Conservation (phyloP, 2,113 vertebrate species). For the Acanthochromis polyacanthus region DNA sequence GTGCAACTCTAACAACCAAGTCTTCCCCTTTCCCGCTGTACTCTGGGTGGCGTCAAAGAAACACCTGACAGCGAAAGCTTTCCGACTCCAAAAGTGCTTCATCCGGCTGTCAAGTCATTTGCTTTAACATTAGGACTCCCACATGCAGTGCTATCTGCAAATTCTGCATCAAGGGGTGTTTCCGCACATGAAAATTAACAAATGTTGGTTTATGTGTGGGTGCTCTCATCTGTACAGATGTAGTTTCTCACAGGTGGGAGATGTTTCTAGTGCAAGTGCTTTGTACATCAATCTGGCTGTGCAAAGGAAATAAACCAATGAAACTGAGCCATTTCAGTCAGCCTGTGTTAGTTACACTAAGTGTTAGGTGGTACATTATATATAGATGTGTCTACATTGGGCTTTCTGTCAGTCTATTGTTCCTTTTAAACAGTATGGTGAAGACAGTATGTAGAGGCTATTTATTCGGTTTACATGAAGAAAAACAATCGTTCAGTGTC, state of each 20-base stretch:
- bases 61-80: slow-evolving; percentile 30
- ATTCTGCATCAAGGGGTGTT: background rate
- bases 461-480: slow-evolving; percentile 28
- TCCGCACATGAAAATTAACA: background rate
- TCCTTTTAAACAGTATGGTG: slow-evolving; percentile 14
- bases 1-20: slow-evolving; percentile 68
- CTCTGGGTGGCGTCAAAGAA: slow-evolving; percentile 44
- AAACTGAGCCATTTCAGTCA: too few relatives aligned
- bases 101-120: slow-evolving; percentile 3
- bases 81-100: background rate
- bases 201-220: background rate
- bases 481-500: slow-evolving; percentile 29
- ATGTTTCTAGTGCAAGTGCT: too few relatives aligned
- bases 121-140: background rate
- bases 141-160: background rate
- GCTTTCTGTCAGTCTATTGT: background rate
- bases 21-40: slow-evolving; percentile 13
- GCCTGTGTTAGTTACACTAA: background rate
- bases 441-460: background rate
- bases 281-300: too few relatives aligned
- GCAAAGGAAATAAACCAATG: too few relatives aligned
- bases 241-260: background rate
- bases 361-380: too few relatives aligned
- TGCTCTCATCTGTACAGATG: background rate
- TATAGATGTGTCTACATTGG: background rate